These are phyloP conservation scores for Drosophila kanapiae DNA, from an alignment of 1,140 invertebrate species.

Conservation along the genomic window DNA sequence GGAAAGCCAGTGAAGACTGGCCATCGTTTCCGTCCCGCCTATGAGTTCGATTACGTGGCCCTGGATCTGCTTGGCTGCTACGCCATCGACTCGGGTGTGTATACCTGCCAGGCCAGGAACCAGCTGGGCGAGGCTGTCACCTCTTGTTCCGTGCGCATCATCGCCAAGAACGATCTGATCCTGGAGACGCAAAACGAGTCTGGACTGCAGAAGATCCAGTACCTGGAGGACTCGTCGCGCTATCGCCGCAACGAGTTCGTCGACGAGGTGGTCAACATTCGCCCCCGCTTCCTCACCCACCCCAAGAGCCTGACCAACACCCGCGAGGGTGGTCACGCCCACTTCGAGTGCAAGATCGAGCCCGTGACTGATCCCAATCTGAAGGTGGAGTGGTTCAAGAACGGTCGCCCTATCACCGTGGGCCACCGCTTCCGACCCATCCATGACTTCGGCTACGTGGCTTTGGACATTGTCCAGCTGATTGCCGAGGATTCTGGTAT, in stretches of 20 bases:
- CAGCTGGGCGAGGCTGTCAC: slow-evolving; percentile 97
- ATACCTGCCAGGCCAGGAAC: slow-evolving; percentile 96
- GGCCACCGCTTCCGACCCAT: slow-evolving; percentile 96
- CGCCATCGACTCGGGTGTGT: slow-evolving; percentile 98
- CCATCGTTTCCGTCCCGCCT: slow-evolving; percentile 97
- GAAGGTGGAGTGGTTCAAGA: slow-evolving; percentile 97
- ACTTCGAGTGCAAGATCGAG: slow-evolving; percentile 99
- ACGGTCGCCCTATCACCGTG: slow-evolving; percentile 94
- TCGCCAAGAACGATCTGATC: slow-evolving; percentile 94
- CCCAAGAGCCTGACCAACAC: slow-evolving; percentile 94
- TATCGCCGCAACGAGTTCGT: slow-evolving; percentile 93
- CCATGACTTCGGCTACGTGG: slow-evolving; percentile 98
- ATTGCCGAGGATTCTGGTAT: slow-evolving; percentile 97
- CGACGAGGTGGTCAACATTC: slow-evolving; percentile 93
- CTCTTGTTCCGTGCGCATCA: slow-evolving; percentile 94
- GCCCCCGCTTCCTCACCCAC: slow-evolving; percentile 93
- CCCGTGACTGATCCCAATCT: slow-evolving; percentile 97
- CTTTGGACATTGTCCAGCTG: slow-evolving; percentile 95
- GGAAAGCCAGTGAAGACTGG: slow-evolving; percentile 94
- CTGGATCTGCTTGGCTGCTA: slow-evolving; percentile 98
- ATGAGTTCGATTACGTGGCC: slow-evolving; percentile 99
- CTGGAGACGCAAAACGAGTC: slow-evolving; percentile 94
- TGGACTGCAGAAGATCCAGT: slow-evolving; percentile 95
- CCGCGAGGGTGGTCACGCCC: slow-evolving; percentile 95
- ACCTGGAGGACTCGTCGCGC: slow-evolving; percentile 94